A percentile compares a stretch with the other conserved stretches of the same genome.
Conservation (phyloP, 2,113 vertebrate species). For the Cochlearius cochlearius region DNA sequence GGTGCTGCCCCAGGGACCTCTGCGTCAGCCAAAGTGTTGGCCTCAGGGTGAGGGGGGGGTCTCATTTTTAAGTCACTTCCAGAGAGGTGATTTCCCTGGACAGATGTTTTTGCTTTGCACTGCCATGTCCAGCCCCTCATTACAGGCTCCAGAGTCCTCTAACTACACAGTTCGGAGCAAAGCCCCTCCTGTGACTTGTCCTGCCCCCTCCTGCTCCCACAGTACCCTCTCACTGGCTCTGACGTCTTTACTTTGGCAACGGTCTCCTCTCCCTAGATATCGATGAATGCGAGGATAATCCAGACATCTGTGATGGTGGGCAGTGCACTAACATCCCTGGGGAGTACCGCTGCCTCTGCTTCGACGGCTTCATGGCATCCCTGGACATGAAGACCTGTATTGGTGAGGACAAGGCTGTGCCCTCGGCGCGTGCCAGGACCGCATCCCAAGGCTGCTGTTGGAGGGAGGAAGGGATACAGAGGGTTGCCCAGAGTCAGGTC, state of each 20-base stretch:
- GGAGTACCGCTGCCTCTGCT: constrained; percentile 90
- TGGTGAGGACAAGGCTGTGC: constrained; percentile 71
- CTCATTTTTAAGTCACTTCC: neutral
- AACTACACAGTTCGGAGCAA: rapidly evolving
- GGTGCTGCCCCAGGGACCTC: neutral
- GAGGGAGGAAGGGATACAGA: neutral
- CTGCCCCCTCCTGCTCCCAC: neutral
- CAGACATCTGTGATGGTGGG: constrained; percentile 88
- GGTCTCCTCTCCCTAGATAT: constrained; percentile 34
- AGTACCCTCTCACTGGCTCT: neutral
- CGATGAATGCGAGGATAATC: constrained; percentile 82
- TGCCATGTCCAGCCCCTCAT: rapidly evolving
- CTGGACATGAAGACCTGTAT: constrained; percentile 88
- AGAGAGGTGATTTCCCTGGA: neutral
- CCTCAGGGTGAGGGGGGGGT: neutral
- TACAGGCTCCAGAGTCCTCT: neutral
- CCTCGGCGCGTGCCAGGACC: rapidly evolving
- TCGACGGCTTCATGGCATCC: constrained; percentile 88
- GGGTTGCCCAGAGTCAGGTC: neutral
- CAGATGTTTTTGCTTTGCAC: neutral
- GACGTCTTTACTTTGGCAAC: neutral
- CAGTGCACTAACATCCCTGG: constrained; percentile 91
- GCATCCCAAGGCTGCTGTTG: neutral
- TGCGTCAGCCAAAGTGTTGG: neutral
- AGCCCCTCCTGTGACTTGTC: neutral